Evolutionary conservation across 1,140 invertebrate species (phyloP).

Genomic region (Drosophila nannoptera): DNA sequence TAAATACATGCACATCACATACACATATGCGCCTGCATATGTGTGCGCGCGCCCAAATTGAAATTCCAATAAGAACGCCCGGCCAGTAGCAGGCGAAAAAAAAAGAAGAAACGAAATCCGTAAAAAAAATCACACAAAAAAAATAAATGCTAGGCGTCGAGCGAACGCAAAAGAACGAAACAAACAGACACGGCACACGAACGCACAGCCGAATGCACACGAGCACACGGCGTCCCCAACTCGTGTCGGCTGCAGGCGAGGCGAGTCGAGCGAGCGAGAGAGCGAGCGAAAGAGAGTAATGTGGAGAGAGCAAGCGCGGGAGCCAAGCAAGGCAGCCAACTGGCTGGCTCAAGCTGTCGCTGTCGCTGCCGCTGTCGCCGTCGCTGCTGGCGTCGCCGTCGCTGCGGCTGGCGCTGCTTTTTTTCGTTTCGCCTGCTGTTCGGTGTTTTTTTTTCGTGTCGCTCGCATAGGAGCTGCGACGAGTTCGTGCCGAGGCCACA

Average conservation of each 20-base stretch:
- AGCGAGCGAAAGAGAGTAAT: not conserved
- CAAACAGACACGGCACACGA: slow-evolving; percentile 36
- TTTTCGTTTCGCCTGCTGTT: slow-evolving; percentile 10
- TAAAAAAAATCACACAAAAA: slow-evolving; percentile 27
- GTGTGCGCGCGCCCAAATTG: slow-evolving; percentile 24
- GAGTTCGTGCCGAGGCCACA: slow-evolving; percentile 18
- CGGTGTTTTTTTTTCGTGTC: not conserved
- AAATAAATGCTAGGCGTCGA: not conserved
- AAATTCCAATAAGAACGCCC: slow-evolving; percentile 67
- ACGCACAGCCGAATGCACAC: slow-evolving; percentile 22
- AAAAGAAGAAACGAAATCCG: slow-evolving; percentile 11
- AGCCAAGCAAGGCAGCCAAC: slow-evolving; percentile 14
- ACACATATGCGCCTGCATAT: slow-evolving; percentile 3
- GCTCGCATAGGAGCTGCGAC: slow-evolving; percentile 25
- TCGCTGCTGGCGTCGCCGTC: not conserved
- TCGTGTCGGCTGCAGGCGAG: not conserved
- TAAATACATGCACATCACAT: not conserved
- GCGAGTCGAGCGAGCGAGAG: not conserved
- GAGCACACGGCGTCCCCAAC: not conserved
- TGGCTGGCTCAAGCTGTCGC: slow-evolving; percentile 4
- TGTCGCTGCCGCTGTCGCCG: slow-evolving; percentile 3
- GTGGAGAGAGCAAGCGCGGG: slow-evolving; percentile 13
- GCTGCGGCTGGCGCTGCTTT: slow-evolving; percentile 14
- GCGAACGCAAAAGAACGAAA: slow-evolving; percentile 7
- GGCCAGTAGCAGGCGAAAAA: slow-evolving; percentile 17